Evolutionary conservation across 2,888 invertebrate species (phyloP).

Genomic region (Laspeyria flexula): DNA sequence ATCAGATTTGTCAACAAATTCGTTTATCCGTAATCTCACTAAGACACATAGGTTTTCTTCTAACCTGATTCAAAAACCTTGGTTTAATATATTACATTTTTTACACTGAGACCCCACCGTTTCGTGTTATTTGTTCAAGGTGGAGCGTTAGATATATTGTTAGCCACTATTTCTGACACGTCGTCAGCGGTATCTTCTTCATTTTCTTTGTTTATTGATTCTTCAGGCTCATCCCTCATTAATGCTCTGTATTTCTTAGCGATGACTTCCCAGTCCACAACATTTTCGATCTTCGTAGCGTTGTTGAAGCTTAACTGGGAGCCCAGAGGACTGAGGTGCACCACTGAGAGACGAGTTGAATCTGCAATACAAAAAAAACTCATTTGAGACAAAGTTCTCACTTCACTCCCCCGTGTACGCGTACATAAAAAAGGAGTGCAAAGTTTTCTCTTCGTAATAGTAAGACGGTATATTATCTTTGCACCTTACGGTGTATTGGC

Average conservation of each 20-base stretch:
- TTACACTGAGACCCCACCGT: constrained; percentile 24
- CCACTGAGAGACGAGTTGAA: constrained; percentile 92
- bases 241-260: constrained; percentile 95
- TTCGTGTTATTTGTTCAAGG: constrained; percentile 56
- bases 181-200: constrained; percentile 77
- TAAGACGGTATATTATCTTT: no score
- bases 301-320: constrained; percentile 94
- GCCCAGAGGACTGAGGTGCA: constrained; percentile 93
- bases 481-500: no score
- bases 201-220: constrained; percentile 66
- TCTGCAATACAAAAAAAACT: constrained; percentile 77
- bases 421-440: no score
- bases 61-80: constrained; percentile 3
- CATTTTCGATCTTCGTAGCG: constrained; percentile 93
- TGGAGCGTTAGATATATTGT: constrained; percentile 72
- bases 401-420: no score
- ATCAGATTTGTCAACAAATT: neutral
- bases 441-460: no score
- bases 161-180: constrained; percentile 74
- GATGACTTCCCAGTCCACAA: constrained; percentile 96
- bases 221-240: constrained; percentile 79
- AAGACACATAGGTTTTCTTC: neutral
- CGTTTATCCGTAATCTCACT: neutral
- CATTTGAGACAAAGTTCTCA: no score
- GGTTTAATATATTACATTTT: constrained; percentile 22